Evolutionary conservation across 1,140 invertebrate species (phyloP).

Genomic region (Drosophila cardini): DNA sequence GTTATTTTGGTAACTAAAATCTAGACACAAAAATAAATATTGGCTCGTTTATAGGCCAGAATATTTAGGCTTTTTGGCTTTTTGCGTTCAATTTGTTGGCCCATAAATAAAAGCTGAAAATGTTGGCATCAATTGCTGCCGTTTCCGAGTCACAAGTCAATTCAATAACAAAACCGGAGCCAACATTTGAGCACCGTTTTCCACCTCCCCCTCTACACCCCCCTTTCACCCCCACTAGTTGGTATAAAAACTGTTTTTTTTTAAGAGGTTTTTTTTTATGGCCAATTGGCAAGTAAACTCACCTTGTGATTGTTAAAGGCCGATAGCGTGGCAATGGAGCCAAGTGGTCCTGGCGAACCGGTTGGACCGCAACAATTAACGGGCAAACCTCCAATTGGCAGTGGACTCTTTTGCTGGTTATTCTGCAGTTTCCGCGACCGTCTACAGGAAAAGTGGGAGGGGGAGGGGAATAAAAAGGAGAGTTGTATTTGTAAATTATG

Average conservation of each 20-base stretch:
- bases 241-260: not conserved
- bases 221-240: not conserved
- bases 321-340: slow-evolving; percentile 91
- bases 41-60: not conserved
- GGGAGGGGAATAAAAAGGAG: not conserved
- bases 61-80: slow-evolving; percentile 1
- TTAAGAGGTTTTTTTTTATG: slow-evolving; percentile 16
- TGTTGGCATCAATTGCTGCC: slow-evolving; percentile 50
- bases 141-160: slow-evolving; percentile 54
- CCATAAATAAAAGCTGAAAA: slow-evolving; percentile 49
- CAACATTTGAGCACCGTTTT: slow-evolving; percentile 14
- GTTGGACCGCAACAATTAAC: slow-evolving; percentile 91
- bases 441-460: slow-evolving; percentile 70
- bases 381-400: slow-evolving; percentile 89
- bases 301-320: slow-evolving; percentile 92
- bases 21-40: slow-evolving; percentile 8
- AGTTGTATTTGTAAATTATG: slow-evolving; percentile 19
- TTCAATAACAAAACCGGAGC: slow-evolving; percentile 31
- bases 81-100: slow-evolving; percentile 37
- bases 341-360: slow-evolving; percentile 91
- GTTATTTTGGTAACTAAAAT: slow-evolving; percentile 36
- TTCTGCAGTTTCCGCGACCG: slow-evolving; percentile 91
- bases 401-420: slow-evolving; percentile 89
- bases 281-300: slow-evolving; percentile 70
- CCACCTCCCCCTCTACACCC: not conserved